These are phyloP conservation scores for Aethes cnicana DNA, from an alignment of 2,888 invertebrate genomes.

Conservation along the genomic window DNA sequence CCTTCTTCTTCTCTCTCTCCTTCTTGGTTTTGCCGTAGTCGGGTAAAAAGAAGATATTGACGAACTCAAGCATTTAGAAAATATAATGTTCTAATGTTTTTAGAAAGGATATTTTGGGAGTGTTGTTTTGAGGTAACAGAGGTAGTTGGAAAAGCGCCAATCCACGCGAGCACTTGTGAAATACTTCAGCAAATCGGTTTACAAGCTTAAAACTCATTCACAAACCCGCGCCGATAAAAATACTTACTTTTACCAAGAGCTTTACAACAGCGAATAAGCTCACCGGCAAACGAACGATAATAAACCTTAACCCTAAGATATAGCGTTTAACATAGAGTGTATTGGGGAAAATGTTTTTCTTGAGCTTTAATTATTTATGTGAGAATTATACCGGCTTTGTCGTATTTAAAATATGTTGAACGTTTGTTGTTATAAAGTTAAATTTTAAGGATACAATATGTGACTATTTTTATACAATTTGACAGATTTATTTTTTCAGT, in stretches of 20 bases:
- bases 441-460: too few species aligned
- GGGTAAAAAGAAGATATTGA: too few species aligned
- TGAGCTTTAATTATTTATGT: background rate
- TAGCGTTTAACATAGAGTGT: background rate
- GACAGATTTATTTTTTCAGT: too few species aligned
- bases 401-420: too few species aligned
- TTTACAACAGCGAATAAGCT: slow-evolving; percentile 1
- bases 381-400: too few species aligned
- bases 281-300: background rate
- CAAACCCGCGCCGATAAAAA: slow-evolving; percentile 23
- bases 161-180: slow-evolving; percentile 11
- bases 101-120: too few species aligned
- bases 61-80: too few species aligned
- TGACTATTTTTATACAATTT: too few species aligned
- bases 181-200: slow-evolving; percentile 20
- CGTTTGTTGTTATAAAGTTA: too few species aligned
- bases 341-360: background rate
- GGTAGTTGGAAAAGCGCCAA: slow-evolving; percentile 15
- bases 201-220: slow-evolving; percentile 28
- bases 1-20: too few species aligned
- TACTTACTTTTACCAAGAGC: slow-evolving; percentile 8
- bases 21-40: too few species aligned
- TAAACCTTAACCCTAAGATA: background rate
- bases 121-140: slow-evolving; percentile 2
- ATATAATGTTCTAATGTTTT: too few species aligned